Evolutionary conservation across 2,888 invertebrate species (phyloP), one percentile per base, ranked within the genome.

Genomic region (Torymus auratus): DNA sequence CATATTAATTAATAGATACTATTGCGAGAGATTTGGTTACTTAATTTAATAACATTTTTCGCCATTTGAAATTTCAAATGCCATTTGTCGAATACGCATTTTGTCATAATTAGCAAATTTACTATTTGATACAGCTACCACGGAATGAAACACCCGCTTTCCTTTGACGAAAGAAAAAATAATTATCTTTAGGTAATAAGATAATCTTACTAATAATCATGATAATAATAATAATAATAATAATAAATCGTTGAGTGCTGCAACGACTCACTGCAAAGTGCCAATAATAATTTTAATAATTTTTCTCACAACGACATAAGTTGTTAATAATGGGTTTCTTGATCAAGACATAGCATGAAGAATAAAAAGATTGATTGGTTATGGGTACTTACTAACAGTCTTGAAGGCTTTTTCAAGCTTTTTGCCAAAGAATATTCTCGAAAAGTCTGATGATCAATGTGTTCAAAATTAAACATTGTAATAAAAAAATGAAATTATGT

Each of bases 251-350:
- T 20, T 5, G 15, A 71, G 12, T 56, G 5, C n/a, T 12, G 7
- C 1, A 41, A 50, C 0, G 17, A 53, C 53, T 68, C 53, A 13
- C 56, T 75, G 28, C 20, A 41, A 80, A 70, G 79, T 80, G 74
- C 74, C 74, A 80, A 80, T 70, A 74, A 10, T 56, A 13, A 69
- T 17, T 53, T 7, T 17, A 56, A 50, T 12, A 17, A 50, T 7
- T 70, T 20, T 53, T n/a, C 4, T 55, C n/a, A 41, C 7, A 28
- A 7, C 23, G n/a, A 53, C 53, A 53, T 7, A 15, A 71, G 14
- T 64, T 50, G 41, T 11, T 52, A 78, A 78, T 11, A 71, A 60
- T 11, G 17, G 58, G 7, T 41, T 41, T 41, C 60, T 65, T 67
- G 58, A 58, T 23, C 11, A 70, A 55, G 7, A 64, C 20, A 55